Evolutionary conservation across 2,888 invertebrate species (phyloP), one percentile per base, ranked within the genome.

Genomic region (Opisthograptis luteolata): DNA sequence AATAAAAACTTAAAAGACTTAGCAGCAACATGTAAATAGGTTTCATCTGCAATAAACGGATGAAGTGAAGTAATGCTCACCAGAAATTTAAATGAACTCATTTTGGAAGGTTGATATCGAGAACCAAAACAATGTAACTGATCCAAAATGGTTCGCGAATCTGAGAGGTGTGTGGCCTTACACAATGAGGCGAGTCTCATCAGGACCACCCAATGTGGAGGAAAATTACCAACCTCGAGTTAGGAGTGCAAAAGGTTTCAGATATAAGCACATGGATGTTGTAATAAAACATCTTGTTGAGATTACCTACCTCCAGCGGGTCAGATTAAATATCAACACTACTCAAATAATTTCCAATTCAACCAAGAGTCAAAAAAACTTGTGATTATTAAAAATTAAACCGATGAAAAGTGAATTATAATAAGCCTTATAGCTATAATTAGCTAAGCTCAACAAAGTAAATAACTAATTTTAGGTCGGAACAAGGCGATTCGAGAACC

Each of bases 1-100:
- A n/a, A n/a, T n/a, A 17, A 17, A 17, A 17, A 17, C 17, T 17
- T 5, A 17, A 17, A 17, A 17, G 5, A 13, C 10, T n/a, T n/a
- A n/a, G n/a, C n/a, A n/a, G n/a, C n/a, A n/a, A n/a, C n/a, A n/a
- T n/a, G n/a, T n/a, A n/a, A n/a, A n/a, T 42, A 54, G 36, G 53
- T 54, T 36, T 61, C 60, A 60, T 57, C 39, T 54, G 52, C 59
- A 58, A 73, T 78, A 79, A 77, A 74, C 60, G 73, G 55, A 53
- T 45, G 54, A 68, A 64, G 73, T 76, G n/a, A n/a, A n/a, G n/a
- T 76, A 71, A 68, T 62, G 63, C 60, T 45, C 43, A 45, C 58
- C 42, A 62, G 58, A 62, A 66, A 73, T 68, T 70, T 60, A 70
- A 73, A 75, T 73, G 73, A 74, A 79, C 71, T 58, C 66, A 63